Base-by-base conservation (phyloP, 2,797 vertebrate species). In the Gallirallus australis region DNA sequence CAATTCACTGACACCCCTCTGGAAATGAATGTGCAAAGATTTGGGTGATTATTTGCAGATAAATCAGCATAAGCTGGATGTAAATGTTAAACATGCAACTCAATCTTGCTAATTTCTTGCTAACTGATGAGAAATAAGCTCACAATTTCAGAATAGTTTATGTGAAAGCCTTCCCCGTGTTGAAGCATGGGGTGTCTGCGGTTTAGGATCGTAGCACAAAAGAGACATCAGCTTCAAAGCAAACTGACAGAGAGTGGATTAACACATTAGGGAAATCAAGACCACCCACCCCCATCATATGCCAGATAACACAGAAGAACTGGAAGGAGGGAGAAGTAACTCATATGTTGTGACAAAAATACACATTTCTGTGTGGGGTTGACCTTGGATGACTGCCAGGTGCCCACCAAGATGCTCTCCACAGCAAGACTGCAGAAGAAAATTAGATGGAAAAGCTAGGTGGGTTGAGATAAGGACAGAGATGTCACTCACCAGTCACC, bases 31-130 rank as follows among this genome's bases (percentile, higher is more conserved):
- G 18, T 82, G 30, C 37, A 54, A 71, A 68, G 24, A 45, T 4
- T 56, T 75, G 23, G 6, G 45, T 88, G 57, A 80, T 90, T 86
- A 64, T 71, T 81, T 82, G 33, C 40, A 81, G 76, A 71, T 45
- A 93, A 90, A 90, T 83, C 65, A 52, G 17, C 17, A 75, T 61
- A 90, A 95, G 0, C 1, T 61, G 27, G 6, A 40, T 64, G 61
- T 18, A 86, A 81, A 71, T 68, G 90, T 61, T 93, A 88, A 78
- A 64, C 13, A 50, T 15, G 15, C 45, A 78, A 79, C 13, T 73
- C 30, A 30, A 40, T 75, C 24, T 73, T 45, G 18, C 3, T 1
- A 65, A 8, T 11, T 9, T 77, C 35, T 64, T 79, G 31, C 4
- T 64, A 5, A 35, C 17, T 68, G 40, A 23, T 81, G 37, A 81